Evolutionary conservation across 2,797 vertebrate genomes (phyloP).

Genomic region (Sciurus carolinensis): DNA sequence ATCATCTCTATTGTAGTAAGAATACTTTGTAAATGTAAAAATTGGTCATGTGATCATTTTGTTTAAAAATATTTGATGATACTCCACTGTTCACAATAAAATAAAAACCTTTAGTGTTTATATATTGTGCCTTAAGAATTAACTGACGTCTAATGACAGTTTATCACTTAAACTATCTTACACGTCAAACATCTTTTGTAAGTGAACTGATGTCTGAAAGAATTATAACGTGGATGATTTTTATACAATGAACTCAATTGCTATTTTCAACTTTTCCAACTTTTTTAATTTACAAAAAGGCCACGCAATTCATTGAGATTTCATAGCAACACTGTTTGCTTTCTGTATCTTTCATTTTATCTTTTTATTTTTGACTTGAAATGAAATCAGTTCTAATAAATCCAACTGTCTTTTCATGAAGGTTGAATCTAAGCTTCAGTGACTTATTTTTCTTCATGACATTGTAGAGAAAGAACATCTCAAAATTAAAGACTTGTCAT

Average conservation of each 20-base stretch:
- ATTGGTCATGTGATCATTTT: neutral
- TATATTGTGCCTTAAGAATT: neutral
- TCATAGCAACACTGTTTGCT: neutral
- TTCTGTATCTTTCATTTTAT: neutral
- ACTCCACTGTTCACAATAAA: neutral
- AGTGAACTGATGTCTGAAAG: neutral
- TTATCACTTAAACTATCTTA: neutral
- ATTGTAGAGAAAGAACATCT: neutral
- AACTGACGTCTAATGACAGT: neutral
- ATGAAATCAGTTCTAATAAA: neutral
- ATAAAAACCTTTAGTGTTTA: neutral
- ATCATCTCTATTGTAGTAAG: neutral
- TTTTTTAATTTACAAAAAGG: neutral
- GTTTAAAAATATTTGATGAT: neutral
- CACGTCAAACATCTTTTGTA: neutral
- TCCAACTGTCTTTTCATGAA: neutral
- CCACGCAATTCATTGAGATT: neutral
- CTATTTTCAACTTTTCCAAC: neutral
- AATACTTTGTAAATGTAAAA: neutral
- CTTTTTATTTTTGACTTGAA: neutral
- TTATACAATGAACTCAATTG: neutral
- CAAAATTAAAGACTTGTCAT: neutral
- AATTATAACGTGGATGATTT: neutral
- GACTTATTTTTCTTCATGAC: neutral
- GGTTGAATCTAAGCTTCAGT: neutral